Conservation (phyloP, 2,888 invertebrate genomes). For the Papilio protenor region DNA sequence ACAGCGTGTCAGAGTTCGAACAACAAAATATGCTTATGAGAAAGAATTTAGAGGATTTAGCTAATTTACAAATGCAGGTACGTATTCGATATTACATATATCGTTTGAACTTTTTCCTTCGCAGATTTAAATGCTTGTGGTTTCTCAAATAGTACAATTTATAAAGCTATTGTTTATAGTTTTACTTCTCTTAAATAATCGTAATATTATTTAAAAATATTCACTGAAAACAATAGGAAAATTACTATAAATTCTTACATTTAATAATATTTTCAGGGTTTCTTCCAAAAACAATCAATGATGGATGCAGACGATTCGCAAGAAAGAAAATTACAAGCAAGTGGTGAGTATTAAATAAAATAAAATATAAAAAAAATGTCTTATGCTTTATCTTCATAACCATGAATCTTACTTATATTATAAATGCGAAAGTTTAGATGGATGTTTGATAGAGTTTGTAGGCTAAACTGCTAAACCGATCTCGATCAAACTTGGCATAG, state of each 20-base stretch:
- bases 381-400: too few species aligned
- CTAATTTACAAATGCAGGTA: conserved; percentile 82
- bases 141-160: too few species aligned
- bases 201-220: too few species aligned
- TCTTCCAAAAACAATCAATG: conserved; percentile 78
- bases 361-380: background rate
- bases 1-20: conserved; percentile 81
- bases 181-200: too few species aligned
- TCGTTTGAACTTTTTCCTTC: conserved; percentile 25
- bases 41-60: conserved; percentile 80
- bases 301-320: conserved; percentile 79
- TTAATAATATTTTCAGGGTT: conserved; percentile 64
- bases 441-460: too few species aligned
- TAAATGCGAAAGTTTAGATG: too few species aligned
- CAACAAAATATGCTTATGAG: conserved; percentile 80
- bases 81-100: conserved; percentile 26
- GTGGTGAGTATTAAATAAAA: conserved; percentile 67
- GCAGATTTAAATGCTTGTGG: too few species aligned
- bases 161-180: too few species aligned
- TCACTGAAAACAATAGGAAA: background rate
- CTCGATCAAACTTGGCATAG: too few species aligned
- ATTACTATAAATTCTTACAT: background rate
- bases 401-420: too few species aligned
- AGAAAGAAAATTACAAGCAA: conserved; percentile 78
- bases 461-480: too few species aligned